These are phyloP conservation scores for Argya squamiceps DNA, from an alignment of 2,797 vertebrate genomes.

Conservation along the genomic window DNA sequence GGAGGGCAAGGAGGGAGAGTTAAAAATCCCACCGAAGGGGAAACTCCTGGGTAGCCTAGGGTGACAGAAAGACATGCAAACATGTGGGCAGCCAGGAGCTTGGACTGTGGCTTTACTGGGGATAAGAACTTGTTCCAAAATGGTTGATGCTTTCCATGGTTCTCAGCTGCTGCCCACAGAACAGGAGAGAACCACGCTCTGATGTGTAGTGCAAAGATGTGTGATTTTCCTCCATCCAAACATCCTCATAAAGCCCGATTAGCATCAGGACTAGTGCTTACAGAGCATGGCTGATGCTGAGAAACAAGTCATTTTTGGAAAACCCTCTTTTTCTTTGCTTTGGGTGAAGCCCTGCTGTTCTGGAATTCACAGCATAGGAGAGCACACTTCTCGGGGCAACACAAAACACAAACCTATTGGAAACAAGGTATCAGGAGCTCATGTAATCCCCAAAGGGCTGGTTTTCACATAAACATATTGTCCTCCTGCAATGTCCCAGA, in stretches of 20 bases:
- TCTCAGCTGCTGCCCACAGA: not conserved
- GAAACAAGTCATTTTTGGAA: not conserved
- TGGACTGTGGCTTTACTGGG: not conserved
- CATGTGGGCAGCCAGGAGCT: not conserved
- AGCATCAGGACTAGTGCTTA: not conserved
- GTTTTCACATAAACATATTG: not conserved
- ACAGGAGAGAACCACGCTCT: fast-evolving
- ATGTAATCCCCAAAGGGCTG: not conserved
- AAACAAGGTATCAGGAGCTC: not conserved
- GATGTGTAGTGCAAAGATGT: not conserved
- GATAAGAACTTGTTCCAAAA: not conserved
- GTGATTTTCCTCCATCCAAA: not conserved
- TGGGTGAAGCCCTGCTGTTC: not conserved
- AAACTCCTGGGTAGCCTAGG: not conserved
- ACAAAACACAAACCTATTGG: not conserved
- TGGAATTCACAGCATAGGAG: not conserved
- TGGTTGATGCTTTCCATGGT: not conserved
- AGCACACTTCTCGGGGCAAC: not conserved
- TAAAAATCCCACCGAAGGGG: not conserved
- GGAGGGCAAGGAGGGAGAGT: not conserved
- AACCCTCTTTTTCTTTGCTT: not conserved
- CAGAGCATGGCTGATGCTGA: fast-evolving
- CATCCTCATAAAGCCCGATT: not conserved
- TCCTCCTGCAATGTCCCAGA: not conserved
- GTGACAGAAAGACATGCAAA: not conserved